Base-by-base conservation (phyloP, 2,113 vertebrate genomes). In the Nothoprocta perdicaria region DNA sequence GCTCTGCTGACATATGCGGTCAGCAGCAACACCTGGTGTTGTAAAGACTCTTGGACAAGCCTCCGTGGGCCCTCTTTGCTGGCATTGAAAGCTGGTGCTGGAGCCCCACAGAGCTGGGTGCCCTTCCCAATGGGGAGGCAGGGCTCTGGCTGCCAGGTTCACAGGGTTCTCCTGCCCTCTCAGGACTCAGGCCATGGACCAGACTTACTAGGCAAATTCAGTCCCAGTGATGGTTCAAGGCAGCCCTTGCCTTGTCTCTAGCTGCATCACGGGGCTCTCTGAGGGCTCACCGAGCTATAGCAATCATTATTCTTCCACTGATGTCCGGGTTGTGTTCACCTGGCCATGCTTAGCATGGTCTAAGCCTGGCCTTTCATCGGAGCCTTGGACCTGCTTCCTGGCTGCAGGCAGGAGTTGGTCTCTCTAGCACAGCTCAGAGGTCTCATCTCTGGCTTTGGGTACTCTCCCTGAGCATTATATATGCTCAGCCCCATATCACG, bases 241-340 rank as follows among this genome's bases (percentile, higher is more conserved):
- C 45, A 78, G 61, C 43, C 40, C 86, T 23, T 0, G 0, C 0
- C 0, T 45, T 38, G 0, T 0, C 33, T 31, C 33, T 1, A 1
- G 31, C 29, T 23, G 29, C 48, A 9, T n/a, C 0, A 0, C 53
- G n/a, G 66, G 33, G 14, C 73, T 67, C 52, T 21, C 38, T 0
- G 1, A 18, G 67, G 41, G 57, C 2, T 6, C 46, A 12, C 7
- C 0, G 3, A 52, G 52, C 69, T 58, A 33, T 2, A 1, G 22
- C 35, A 41, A 33, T 15, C 0, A 0, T 13, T 58, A 15, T 17
- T 29, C 53, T 60, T 50, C 43, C 0, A 0, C 27, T 3, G 3
- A 16, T 24, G 14, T 41, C 53, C 22, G 41, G 48, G 68, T 18
- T 27, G n/a, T 27, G 24, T 21, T 26, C 38, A 35, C 27, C 29